A percentile compares a stretch with the other conserved stretches of the same genome.
phyloP scores from a whole-genome alignment of 2,113 vertebrate genomes.

The Uropsilus gracilis region DNA sequence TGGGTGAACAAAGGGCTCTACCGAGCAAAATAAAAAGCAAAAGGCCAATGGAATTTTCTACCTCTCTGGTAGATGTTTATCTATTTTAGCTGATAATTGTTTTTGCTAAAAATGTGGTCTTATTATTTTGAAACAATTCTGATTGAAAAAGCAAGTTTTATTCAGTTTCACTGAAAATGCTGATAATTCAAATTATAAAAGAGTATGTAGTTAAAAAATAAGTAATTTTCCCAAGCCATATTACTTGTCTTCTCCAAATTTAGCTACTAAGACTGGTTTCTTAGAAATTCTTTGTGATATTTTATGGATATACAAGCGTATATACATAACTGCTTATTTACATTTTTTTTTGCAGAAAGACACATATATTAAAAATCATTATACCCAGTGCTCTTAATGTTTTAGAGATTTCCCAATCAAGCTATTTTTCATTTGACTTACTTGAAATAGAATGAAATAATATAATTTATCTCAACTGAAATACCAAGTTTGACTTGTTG shows the following conservation, averaged over 20 bases:
- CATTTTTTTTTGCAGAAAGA: not conserved
- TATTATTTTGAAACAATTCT: not conserved
- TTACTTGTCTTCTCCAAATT: not conserved
- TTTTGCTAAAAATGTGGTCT: not conserved
- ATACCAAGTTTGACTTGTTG: not conserved
- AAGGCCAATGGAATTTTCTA: not conserved
- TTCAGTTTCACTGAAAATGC: not conserved
- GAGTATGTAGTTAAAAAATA: not conserved
- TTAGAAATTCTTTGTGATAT: slow-evolving; percentile 30
- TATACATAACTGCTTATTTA: not conserved
- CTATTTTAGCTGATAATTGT: not conserved
- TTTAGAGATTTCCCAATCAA: slow-evolving; percentile 33
- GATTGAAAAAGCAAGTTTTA: not conserved
- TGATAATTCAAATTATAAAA: not conserved
- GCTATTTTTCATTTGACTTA: not conserved
- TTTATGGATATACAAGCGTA: not conserved
- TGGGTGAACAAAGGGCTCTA: not conserved
- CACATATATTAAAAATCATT: not conserved
- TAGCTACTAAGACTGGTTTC: not conserved
- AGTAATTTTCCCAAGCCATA: not conserved
- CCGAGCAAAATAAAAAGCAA: slow-evolving; percentile 32
- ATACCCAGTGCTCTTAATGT: not conserved
- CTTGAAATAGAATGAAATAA: not conserved
- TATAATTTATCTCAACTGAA: not conserved
- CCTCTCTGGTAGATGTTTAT: not conserved